These are phyloP conservation scores for Lacerta agilis DNA, from an alignment of 2,797 vertebrate genomes.

Conservation along the genomic window DNA sequence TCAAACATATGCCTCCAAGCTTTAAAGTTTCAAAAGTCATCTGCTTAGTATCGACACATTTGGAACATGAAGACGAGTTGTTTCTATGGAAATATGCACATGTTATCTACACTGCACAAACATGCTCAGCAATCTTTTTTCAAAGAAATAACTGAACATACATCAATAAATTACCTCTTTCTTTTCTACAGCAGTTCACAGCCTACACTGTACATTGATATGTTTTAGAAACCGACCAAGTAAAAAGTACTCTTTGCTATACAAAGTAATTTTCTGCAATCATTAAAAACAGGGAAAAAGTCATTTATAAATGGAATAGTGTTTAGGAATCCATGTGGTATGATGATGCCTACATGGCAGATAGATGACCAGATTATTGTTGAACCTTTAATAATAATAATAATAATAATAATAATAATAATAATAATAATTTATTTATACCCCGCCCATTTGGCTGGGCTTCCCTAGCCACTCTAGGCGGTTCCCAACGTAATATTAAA, in stretches of 20 bases:
- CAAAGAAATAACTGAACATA: slow-evolving; percentile 45
- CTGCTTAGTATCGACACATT: slow-evolving; percentile 62
- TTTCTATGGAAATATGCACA: slow-evolving; percentile 66
- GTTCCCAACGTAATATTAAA: too few species aligned
- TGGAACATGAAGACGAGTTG: slow-evolving; percentile 53
- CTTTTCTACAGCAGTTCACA: background rate
- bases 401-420: too few species aligned
- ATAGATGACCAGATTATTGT: background rate
- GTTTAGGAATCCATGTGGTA: slow-evolving; percentile 3
- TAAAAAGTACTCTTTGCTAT: slow-evolving; percentile 1
- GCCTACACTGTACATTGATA: background rate
- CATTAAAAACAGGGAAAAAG: slow-evolving; percentile 22
- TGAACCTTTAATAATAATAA: too few species aligned
- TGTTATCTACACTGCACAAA: background rate
- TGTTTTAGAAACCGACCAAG: slow-evolving; percentile 37
- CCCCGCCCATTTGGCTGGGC: too few species aligned
- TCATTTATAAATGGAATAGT: background rate
- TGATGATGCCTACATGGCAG: background rate
- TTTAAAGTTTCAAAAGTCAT: slow-evolving; percentile 49
- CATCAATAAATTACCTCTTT: slow-evolving; percentile 46
- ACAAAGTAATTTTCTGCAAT: background rate
- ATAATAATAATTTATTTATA: too few species aligned
- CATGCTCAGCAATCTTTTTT: background rate
- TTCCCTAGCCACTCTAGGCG: too few species aligned
- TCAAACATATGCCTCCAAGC: slow-evolving; percentile 34